Base-by-base conservation (phyloP, 2,797 vertebrate genomes). In the Artibeus jamaicensis region DNA sequence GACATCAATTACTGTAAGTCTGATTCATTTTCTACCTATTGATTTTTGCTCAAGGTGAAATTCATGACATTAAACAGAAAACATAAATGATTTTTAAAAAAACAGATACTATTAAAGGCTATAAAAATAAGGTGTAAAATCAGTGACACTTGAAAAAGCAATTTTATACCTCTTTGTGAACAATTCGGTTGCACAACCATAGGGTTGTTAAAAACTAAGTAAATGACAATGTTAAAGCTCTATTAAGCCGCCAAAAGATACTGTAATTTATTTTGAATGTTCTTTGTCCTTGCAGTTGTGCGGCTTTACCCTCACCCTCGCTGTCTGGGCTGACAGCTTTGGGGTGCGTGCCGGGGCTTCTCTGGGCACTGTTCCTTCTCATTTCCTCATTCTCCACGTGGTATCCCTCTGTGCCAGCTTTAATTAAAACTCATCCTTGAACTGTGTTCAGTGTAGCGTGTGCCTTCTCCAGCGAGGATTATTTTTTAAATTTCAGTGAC, bases 1-100 rank as follows among this genome's bases (percentile, higher is more conserved):
- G 97, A 97, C 97, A 97, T 98, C 95, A 97, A 34, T 98, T 98
- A 97, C 97, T 97, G 97, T 97, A 98, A 98, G 96, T 97, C 90
- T 97, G 42, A 96, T 98, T 98, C 95, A 97, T 97, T 98, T 98
- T 98, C 93, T 97, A 89, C 88, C 14, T 98, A 94, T 98, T 97
- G 97, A 98, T 98, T 98, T 97, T 94, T 97, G 77, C 81, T 86
- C 76, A 76, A 85, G 90, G 95, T 95, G 96, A 97, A 97, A 98
- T 95, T 96, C 89, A 82, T 97, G 95, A 92, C 96, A 96, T 97
- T 94, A 97, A 97, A 96, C 95, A 94, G 89, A 95, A 96, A 97
- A 86, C 14, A 19, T 77, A 92, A 96, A 87, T 94, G 91, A 91
- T 96, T 95, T 57, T 53, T 53, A n/a, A 32, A 48, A 21, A 39